phyloP scores from a whole-genome alignment of 1,140 invertebrate species.

The Megalopta genalis region DNA sequence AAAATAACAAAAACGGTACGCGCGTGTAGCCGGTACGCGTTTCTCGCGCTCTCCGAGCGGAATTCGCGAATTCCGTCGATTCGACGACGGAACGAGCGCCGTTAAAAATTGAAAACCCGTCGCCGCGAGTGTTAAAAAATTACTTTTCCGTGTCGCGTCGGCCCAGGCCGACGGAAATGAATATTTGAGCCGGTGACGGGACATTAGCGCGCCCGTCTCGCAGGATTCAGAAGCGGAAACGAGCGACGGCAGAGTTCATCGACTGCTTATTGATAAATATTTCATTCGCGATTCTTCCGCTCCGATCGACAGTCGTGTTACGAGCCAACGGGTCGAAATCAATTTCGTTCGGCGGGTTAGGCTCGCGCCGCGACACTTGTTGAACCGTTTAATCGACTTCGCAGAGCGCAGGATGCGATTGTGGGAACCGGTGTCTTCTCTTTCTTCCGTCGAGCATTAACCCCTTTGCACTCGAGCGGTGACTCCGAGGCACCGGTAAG shows the following conservation, averaged over 20 bases:
- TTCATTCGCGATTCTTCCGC: neutral
- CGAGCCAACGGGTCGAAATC: neutral
- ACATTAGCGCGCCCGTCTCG: slow-evolving; percentile 4
- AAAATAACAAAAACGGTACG: too few species aligned
- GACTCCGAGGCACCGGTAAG: too few species aligned
- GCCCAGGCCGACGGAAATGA: slow-evolving; percentile 10
- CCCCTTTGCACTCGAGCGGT: too few species aligned
- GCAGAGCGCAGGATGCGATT: too few species aligned
- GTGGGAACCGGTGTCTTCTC: too few species aligned
- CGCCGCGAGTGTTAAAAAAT: neutral
- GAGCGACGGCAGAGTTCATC: neutral
- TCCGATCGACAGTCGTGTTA: neutral
- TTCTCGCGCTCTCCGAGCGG: neutral
- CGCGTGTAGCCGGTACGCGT: neutral
- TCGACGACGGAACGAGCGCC: neutral
- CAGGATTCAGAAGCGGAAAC: too few species aligned
- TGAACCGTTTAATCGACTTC: neutral
- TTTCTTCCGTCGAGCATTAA: too few species aligned
- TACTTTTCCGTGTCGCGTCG: neutral
- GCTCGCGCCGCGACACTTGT: neutral
- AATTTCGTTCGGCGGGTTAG: neutral
- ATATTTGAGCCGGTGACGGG: slow-evolving; percentile 20
- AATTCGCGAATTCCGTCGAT: neutral
- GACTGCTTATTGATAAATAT: slow-evolving; percentile 17
- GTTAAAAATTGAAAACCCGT: slow-evolving; percentile 7